Evolutionary conservation across 2,797 vertebrate species (phyloP).

Genomic region (Falco rusticolus): DNA sequence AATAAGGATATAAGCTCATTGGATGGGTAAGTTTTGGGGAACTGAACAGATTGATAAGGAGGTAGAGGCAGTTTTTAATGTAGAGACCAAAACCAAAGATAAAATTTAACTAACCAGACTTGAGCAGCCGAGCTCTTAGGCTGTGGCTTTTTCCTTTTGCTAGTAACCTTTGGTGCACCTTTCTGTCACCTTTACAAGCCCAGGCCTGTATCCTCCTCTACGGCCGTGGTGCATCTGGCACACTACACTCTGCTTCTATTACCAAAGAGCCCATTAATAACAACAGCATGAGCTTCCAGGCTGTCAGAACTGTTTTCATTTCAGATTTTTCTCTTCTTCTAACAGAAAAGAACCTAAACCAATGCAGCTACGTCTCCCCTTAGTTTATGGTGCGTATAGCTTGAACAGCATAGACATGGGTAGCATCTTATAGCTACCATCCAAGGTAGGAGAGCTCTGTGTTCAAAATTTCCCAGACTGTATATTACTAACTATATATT

Average conservation of each 20-base stretch:
- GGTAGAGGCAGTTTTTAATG: background rate
- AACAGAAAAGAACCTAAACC: background rate
- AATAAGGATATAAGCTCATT: background rate
- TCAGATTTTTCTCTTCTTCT: conserved; percentile 20
- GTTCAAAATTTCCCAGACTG: background rate
- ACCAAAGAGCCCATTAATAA: conserved; percentile 40
- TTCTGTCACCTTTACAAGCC: background rate
- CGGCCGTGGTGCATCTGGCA: background rate
- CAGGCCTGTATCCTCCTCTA: background rate
- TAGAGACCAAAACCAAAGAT: background rate
- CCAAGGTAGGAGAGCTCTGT: background rate
- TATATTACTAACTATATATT: background rate
- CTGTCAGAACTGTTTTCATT: conserved; percentile 21
- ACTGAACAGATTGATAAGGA: background rate
- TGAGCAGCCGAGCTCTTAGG: background rate
- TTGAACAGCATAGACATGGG: background rate
- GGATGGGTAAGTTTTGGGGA: background rate
- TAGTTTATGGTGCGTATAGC: background rate
- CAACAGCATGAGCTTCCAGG: background rate
- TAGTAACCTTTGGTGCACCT: background rate
- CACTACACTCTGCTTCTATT: background rate
- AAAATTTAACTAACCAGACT: background rate
- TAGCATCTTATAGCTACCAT: background rate
- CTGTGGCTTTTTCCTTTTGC: background rate
- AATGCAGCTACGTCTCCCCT: background rate